phyloP scores from a whole-genome alignment of 2,888 invertebrate species.

The Drosophila macrospina region DNA sequence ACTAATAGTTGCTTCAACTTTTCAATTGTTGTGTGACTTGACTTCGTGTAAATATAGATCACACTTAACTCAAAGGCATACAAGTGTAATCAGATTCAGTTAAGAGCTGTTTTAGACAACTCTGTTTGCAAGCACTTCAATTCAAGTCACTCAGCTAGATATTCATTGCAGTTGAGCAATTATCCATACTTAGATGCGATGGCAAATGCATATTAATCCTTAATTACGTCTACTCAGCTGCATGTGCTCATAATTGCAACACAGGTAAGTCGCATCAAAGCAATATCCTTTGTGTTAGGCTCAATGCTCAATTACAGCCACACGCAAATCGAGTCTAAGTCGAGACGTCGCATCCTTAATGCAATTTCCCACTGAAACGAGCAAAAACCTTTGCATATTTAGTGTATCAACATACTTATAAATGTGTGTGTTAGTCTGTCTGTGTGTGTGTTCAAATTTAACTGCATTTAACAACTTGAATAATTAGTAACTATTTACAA shows the following conservation, averaged over 20 bases:
- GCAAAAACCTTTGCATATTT: not conserved
- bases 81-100: no score
- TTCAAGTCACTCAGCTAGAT: not conserved
- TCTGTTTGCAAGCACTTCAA: no score
- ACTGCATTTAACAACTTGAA: not conserved
- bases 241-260: not conserved
- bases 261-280: not conserved
- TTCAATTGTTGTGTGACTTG: no score
- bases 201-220: not conserved
- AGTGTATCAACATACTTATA: not conserved
- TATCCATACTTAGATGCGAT: not conserved
- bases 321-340: constrained; percentile 9
- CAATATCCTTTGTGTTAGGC: not conserved
- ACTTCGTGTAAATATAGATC: no score
- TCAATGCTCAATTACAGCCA: constrained; percentile 9
- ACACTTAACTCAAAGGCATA: no score
- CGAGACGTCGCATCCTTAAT: constrained; percentile 48
- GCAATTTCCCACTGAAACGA: constrained; percentile 52
- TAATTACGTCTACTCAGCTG: not conserved
- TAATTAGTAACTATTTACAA: constrained; percentile 23
- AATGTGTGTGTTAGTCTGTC: not conserved
- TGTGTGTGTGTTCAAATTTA: no score
- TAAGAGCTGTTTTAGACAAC: not conserved
- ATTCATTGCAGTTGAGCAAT: not conserved
- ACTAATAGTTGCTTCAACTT: no score